Conservation (phyloP, 2,113 vertebrate species). For the Channa maculata region DNA sequence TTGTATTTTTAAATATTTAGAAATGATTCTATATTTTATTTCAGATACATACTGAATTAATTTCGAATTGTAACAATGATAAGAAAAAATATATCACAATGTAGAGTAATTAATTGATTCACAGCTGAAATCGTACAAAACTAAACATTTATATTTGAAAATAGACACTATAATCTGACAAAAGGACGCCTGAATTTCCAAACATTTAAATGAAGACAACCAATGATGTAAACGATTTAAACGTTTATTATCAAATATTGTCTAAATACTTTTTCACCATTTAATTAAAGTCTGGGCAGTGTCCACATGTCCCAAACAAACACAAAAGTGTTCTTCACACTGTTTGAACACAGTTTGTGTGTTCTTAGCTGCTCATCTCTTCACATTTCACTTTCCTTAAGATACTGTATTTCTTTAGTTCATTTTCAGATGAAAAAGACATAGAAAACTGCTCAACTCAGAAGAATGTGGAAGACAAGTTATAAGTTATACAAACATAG, state of each 20-base stretch:
- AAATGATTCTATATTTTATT: neutral
- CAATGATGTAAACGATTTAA: slow-evolving; percentile 30
- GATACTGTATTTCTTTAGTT: slow-evolving; percentile 32
- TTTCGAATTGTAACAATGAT: neutral
- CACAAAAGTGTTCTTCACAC: slow-evolving; percentile 36
- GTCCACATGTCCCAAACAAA: slow-evolving; percentile 44
- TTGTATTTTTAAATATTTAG: neutral
- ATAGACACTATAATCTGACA: neutral
- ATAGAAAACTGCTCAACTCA: slow-evolving; percentile 30
- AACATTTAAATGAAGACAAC: slow-evolving; percentile 20
- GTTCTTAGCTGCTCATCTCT: slow-evolving; percentile 72
- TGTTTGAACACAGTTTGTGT: slow-evolving; percentile 50
- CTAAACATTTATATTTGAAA: neutral
- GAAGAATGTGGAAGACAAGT: slow-evolving; percentile 53
- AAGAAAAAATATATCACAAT: neutral
- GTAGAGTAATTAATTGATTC: no score
- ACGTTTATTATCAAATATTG: slow-evolving; percentile 73
- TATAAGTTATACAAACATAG: slow-evolving; percentile 8
- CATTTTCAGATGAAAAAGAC: slow-evolving; percentile 32
- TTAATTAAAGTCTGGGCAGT: slow-evolving; percentile 59
- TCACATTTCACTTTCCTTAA: slow-evolving; percentile 57
- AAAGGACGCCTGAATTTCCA: neutral
- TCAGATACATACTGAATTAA: neutral
- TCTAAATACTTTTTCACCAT: slow-evolving; percentile 40
- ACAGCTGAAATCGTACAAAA: neutral